These are phyloP conservation scores for Acromyrmex echinatior DNA, from an alignment of 1,140 invertebrate species.

Conservation along the genomic window DNA sequence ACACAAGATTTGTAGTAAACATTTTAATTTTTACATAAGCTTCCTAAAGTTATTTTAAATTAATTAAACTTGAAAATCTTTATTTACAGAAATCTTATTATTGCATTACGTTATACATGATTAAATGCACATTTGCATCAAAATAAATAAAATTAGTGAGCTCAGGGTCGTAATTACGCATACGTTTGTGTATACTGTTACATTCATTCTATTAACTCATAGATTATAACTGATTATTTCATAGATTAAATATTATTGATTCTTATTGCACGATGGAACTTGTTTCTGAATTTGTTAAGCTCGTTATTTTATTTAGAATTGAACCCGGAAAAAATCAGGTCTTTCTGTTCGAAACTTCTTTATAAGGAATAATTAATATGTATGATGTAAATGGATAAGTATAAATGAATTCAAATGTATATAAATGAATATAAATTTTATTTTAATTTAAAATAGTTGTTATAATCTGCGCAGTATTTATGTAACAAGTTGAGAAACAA, in stretches of 20 bases:
- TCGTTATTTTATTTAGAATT: not conserved
- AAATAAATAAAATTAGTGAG: not conserved
- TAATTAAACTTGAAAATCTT: not conserved
- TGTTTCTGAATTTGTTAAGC: conserved; percentile 5
- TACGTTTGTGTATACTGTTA: not conserved
- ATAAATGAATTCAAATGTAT: not conserved
- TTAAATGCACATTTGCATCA: not conserved
- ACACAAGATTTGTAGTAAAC: not conserved
- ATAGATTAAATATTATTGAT: conserved; percentile 8
- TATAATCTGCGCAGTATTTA: not conserved
- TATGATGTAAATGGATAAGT: not conserved
- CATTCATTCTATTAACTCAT: conserved; percentile 32
- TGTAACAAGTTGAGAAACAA: not conserved
- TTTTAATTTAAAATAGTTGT: conserved; percentile 10
- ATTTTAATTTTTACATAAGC: not conserved
- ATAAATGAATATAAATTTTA: not conserved
- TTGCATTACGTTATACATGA: not conserved
- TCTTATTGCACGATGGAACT: not conserved
- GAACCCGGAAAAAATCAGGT: conserved; percentile 1
- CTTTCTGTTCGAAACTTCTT: not conserved
- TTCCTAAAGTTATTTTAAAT: not conserved
- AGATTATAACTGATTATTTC: not conserved
- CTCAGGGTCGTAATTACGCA: not conserved
- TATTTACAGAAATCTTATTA: not conserved
- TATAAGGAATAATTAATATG: not conserved